Percentiles rank a stretch among this genome's conserved stretches.
Conservation (phyloP, 2,113 vertebrate species). For the Terrapene triunguis region DNA sequence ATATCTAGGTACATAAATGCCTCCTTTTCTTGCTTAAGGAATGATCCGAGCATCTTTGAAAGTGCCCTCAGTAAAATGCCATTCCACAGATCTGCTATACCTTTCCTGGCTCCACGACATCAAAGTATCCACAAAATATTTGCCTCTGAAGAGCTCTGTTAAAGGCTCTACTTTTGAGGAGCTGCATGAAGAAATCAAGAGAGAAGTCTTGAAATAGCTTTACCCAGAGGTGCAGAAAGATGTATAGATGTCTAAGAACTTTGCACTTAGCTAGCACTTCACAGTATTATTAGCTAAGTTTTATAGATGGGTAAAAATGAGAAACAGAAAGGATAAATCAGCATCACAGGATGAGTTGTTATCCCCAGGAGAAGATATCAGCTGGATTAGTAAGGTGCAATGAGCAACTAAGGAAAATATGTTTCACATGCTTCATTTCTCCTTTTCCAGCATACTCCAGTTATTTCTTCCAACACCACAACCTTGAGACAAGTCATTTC, state of each 20-base stretch:
- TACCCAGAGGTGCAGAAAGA: background rate
- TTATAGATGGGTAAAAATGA: background rate
- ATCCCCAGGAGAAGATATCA: constrained; percentile 16
- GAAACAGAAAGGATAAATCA: constrained; percentile 4
- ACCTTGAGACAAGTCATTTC: constrained; percentile 44
- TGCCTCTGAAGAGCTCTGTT: background rate
- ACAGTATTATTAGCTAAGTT: background rate
- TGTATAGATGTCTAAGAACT: rapidly evolving
- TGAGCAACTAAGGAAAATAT: constrained; percentile 47
- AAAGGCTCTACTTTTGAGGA: background rate
- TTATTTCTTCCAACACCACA: constrained; percentile 40
- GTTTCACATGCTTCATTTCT: constrained; percentile 32
- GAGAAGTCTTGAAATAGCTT: background rate
- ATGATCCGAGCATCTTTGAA: background rate
- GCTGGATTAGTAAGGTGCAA: constrained; percentile 55
- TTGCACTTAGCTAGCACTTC: background rate
- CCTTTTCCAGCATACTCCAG: constrained; percentile 56
- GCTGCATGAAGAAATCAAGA: background rate
- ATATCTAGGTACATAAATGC: background rate
- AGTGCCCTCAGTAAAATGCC: too few species aligned
- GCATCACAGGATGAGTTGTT: background rate
- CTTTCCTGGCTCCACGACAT: background rate
- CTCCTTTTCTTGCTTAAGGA: background rate
- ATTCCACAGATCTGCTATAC: background rate
- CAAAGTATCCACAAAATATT: background rate